phyloP scores from a whole-genome alignment of 2,113 vertebrate genomes.

The Fulica atra region DNA sequence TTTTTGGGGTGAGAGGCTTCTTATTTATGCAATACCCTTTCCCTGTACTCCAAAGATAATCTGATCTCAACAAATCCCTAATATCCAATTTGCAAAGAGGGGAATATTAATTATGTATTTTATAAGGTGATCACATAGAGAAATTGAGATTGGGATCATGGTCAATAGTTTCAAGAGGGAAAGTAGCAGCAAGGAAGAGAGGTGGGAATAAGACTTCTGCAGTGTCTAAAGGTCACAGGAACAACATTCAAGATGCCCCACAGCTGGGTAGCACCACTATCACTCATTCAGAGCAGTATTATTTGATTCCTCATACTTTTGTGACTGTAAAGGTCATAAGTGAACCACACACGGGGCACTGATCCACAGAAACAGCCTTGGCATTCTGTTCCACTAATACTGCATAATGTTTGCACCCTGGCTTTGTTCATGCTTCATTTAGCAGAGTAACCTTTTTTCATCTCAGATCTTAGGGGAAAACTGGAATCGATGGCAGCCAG shows the following conservation, averaged over 20 bases:
- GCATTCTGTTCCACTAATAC: background rate
- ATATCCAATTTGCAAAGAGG: background rate
- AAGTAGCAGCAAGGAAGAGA: background rate
- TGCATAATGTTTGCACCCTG: background rate
- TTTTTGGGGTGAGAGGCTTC: background rate
- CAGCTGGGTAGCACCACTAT: background rate
- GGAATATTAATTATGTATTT: background rate
- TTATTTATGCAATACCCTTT: background rate
- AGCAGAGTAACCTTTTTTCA: constrained; percentile 34
- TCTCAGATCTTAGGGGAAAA: constrained; percentile 8
- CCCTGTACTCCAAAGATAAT: background rate
- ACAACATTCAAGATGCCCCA: background rate
- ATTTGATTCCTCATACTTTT: background rate
- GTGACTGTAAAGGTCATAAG: background rate
- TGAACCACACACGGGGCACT: background rate
- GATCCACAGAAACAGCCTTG: background rate
- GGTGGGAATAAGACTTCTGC: background rate
- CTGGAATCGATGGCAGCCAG: constrained; percentile 17
- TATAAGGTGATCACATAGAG: background rate
- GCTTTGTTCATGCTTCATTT: constrained; percentile 31
- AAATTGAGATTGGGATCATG: background rate
- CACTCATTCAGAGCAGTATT: background rate
- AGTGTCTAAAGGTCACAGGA: background rate
- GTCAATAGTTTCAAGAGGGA: constrained; percentile 9
- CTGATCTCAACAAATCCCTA: background rate